Evolutionary conservation across 1,140 invertebrate genomes (phyloP), one percentile per base, ranked within the genome.

Genomic region (Tenebrio molitor): DNA sequence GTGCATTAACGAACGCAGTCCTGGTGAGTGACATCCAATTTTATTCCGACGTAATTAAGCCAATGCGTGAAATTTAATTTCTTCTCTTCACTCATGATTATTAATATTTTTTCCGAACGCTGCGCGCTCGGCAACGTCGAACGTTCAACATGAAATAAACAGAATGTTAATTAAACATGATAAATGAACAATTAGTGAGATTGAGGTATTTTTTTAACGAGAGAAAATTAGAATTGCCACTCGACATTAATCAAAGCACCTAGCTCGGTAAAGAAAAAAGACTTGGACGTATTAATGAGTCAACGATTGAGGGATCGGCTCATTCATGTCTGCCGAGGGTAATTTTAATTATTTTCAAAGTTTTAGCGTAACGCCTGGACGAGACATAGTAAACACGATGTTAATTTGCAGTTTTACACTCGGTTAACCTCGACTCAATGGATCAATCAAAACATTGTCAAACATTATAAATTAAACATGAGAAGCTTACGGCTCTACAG

Each of bases 1-100:
- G 89, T 91, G 80, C 89, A 90, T 84, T 91, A 89, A 84, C 85
- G 36, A 89, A 84, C 83, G 58, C 42, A 25, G 53, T 29, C 19
- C 21, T 44, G 58, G 44, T 44, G 19, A 68, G 67, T 46, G 15
- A 50, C 2, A 41, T 66, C 29, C 7, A n/a, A 2, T 12, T n/a
- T 12, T 39, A 3, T 39, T 7, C 12, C 36, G 2, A 33, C 29
- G 4, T 0, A 44, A 44, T 44, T 15, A 16, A 19, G 23, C n/a
- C n/a, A n/a, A n/a, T n/a, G n/a, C n/a, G n/a, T n/a, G n/a, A n/a
- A n/a, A n/a, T n/a, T n/a, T n/a, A n/a, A n/a, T 50, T 50, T 23
- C 19, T 23, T 50, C 10, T 50, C 17, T 23, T 50, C 23, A 58
- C 50, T 29, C 23, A 14, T 16, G 50, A 29, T 58, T 58, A 58